Evolutionary conservation across 1,140 invertebrate species (phyloP), one percentile per base, ranked within the genome.

Genomic region (Trachelipus rathkii): DNA sequence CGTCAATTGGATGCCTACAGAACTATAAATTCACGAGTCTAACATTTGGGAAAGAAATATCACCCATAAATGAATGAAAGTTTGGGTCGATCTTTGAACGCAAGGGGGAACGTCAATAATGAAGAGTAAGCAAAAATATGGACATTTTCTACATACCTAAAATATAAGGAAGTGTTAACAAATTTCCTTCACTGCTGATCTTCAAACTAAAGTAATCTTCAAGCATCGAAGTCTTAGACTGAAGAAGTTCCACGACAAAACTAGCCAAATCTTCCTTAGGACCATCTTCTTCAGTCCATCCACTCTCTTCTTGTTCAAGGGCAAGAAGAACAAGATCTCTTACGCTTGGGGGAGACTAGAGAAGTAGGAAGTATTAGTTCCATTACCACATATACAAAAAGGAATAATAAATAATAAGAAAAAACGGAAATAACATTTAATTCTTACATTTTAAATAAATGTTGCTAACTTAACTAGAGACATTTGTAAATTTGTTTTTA

Each of bases 201-300:
- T 92, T 90, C 5, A 98, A 84, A 0, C 92, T 92, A 85, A 98
- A 99, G 85, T 98, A 99, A 84, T 97, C 95, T 19, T 90, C 87
- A 60, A 98, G 85, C 91, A 98, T 95, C 23, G 90, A 88, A 1
- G 90, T 85, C 83, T 95, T 94, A 71, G 89, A 88, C 0, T 88
- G 83, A 0, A 97, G 84, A 19, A 95, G 86, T 72, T 89, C 85
- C 7, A 88, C 86, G 69, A 93, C 91, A 81, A 89, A 89, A 23
- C 86, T 81, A 0, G 93, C 90, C 75, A 96, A 84, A 70, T 93
- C 90, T 67, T 88, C 85, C 85, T 95, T 93, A 8, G 89, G 88
- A 9, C 92, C 92, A 85, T 93, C 90, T 71, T 87, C 88, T 77
- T 90, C 89, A 10, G 89, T 88, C 93, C 93, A 96, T 43, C 91